Evolutionary conservation across 2,888 invertebrate genomes (phyloP).

Genomic region (Rotaria magnacalcarata): DNA sequence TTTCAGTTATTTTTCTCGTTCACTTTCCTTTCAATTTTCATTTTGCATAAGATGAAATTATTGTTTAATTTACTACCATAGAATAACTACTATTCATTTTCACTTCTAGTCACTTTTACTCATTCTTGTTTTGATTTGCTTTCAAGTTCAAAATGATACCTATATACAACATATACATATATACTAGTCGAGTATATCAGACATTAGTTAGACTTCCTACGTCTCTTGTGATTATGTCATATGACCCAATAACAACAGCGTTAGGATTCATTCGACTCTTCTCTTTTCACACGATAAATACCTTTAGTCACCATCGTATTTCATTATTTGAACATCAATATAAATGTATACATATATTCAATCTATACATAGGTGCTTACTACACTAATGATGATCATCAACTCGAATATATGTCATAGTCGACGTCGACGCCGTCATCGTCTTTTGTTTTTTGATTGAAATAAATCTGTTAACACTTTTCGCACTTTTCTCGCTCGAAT

Average conservation of each 20-base stretch:
- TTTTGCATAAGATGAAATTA: neutral
- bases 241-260: conserved; percentile 8
- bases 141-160: neutral
- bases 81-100: neutral
- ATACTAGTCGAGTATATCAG: neutral
- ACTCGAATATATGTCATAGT: conserved; percentile 12
- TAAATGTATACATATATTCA: neutral
- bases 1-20: neutral
- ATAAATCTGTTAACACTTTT: conserved; percentile 31
- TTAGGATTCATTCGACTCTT: conserved; percentile 21
- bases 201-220: neutral
- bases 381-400: conserved; percentile 23
- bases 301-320: neutral
- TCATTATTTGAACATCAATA: neutral
- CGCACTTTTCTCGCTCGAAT: conserved; percentile 13
- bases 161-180: neutral
- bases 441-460: conserved; percentile 30
- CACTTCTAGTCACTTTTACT: neutral
- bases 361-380: neutral
- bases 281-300: neutral
- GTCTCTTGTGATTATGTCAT: neutral
- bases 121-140: neutral
- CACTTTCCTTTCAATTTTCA: neutral
- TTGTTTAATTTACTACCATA: neutral
- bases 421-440: neutral